Base-by-base conservation (phyloP, 2,113 vertebrate species). In the Prionailurus viverrinus region DNA sequence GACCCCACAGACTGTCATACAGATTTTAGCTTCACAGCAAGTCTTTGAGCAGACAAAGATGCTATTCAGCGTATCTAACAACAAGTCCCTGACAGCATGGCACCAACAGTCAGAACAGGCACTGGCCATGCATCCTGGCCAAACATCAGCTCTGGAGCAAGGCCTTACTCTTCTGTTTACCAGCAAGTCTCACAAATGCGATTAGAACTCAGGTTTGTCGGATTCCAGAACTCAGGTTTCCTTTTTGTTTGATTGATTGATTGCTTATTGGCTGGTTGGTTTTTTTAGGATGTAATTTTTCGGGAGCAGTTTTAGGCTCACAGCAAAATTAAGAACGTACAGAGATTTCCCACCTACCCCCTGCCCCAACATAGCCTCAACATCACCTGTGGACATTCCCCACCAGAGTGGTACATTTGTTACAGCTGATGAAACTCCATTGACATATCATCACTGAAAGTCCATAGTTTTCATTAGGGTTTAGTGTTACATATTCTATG, bases 91-190 rank as follows among this genome's bases (percentile, higher is more conserved):
- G 12, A 3, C 1, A 9, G 33, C 65, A 12, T 2, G 6, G 39
- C 5, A 0, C 53, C 3, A 0, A 45, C 29, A 5, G 53, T 66
- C 36, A 31, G 78, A 85, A 71, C 8, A 25, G 5, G 89, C 0
- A 0, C 31, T 12, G 27, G 29, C 11, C 0, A 0, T 5, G 55
- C 3, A 2, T 23, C n/a, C 33, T 21, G 27, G 85, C 18, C 4
- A 1, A 68, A 53, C 2, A 11, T 11, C 23, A 15, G 23, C 55
- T 39, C 82, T 55, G 45, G 14, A 12, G 14, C 1, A 8, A 80
- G 41, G 12, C 1, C 1, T 9, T 23, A 13, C 21, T 11, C 18
- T 23, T 55, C 23, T 4, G 33, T n/a, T 39, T 29, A 61, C 5
- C 18, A 45, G 9, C 36, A 33, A 91, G 36, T 31, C 23, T 0